Conservation (phyloP, 2,888 invertebrate genomes). For the Camponotus fellah region DNA sequence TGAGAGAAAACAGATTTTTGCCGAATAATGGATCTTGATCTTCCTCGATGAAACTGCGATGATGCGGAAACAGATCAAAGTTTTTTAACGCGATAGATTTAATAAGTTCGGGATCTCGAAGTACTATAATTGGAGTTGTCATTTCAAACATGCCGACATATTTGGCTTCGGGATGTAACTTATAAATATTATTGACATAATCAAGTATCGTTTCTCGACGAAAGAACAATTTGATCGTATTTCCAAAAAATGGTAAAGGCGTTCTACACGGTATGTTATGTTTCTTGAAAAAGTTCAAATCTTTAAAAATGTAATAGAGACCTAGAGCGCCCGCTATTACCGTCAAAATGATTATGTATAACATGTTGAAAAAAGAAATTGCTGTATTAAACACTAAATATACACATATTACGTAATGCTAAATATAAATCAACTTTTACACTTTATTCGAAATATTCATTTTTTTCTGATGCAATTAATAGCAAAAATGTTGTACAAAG, state of each 20-base stretch:
- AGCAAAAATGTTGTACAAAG: neutral
- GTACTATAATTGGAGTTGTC: constrained; percentile 66
- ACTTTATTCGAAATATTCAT: neutral
- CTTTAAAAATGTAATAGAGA: constrained; percentile 10
- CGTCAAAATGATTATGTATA: constrained; percentile 11
- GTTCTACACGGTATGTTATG: constrained; percentile 64
- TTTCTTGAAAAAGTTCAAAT: constrained; percentile 57
- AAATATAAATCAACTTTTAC: neutral
- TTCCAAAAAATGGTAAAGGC: constrained; percentile 61
- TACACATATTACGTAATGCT: neutral
- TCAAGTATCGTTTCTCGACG: constrained; percentile 47
- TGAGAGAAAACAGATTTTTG: constrained; percentile 65
- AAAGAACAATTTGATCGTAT: constrained; percentile 51
- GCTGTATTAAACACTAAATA: neutral
- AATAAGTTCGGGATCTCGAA: constrained; percentile 75
- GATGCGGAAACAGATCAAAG: constrained; percentile 68
- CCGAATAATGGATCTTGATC: constrained; percentile 68
- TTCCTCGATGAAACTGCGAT: constrained; percentile 26
- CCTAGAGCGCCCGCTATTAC: constrained; percentile 24
- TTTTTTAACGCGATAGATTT: constrained; percentile 70
- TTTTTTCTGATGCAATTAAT: neutral
- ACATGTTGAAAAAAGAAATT: constrained; percentile 49
- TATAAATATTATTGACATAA: constrained; percentile 52
- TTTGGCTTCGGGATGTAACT: constrained; percentile 65
- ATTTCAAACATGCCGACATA: constrained; percentile 76